Conservation (phyloP, 1,140 invertebrate genomes). For the Drosophila navojoa region DNA sequence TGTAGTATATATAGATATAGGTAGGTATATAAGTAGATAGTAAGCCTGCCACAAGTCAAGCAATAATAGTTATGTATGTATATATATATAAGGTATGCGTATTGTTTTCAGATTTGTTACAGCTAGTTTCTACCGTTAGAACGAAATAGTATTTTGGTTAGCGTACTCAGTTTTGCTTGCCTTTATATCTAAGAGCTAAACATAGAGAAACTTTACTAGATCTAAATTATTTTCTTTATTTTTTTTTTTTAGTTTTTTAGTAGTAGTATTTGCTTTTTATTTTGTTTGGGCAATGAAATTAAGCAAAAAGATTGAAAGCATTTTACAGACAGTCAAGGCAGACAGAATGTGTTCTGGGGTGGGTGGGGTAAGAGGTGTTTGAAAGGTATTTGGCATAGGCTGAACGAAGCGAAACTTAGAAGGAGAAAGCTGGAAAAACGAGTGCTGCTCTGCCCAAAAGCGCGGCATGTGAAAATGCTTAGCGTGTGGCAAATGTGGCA, state of each 20-base stretch:
- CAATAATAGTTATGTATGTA: slow-evolving; percentile 26
- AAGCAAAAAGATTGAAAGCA: slow-evolving; percentile 25
- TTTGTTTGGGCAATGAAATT: slow-evolving; percentile 27
- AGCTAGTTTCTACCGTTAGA: slow-evolving; percentile 62
- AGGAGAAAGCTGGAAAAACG: slow-evolving; percentile 13
- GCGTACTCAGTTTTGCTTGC: slow-evolving; percentile 70
- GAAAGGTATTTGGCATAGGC: slow-evolving; percentile 2
- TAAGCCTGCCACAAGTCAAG: slow-evolving; percentile 53
- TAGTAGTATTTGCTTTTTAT: slow-evolving; percentile 10
- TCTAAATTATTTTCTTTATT: slow-evolving; percentile 8
- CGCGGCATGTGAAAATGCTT: slow-evolving; percentile 42
- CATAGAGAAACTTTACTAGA: slow-evolving; percentile 37
- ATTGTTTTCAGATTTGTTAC: slow-evolving; percentile 58
- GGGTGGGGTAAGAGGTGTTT: slow-evolving; percentile 3
- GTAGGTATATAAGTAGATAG: slow-evolving; percentile 22
- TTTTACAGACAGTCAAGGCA: slow-evolving; percentile 31
- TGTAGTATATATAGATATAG: slow-evolving; percentile 34
- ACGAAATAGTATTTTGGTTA: slow-evolving; percentile 44
- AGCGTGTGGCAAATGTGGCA: slow-evolving; percentile 29
- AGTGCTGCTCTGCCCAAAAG: slow-evolving; percentile 60
- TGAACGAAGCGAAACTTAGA: slow-evolving; percentile 26
- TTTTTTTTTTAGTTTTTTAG: background rate
- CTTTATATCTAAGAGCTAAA: slow-evolving; percentile 70
- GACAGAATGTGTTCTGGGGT: slow-evolving; percentile 18
- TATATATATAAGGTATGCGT: slow-evolving; percentile 27